Evolutionary conservation across 2,797 vertebrate species (phyloP), one percentile per base, ranked within the genome.

Genomic region (Hafferia zeledoni): DNA sequence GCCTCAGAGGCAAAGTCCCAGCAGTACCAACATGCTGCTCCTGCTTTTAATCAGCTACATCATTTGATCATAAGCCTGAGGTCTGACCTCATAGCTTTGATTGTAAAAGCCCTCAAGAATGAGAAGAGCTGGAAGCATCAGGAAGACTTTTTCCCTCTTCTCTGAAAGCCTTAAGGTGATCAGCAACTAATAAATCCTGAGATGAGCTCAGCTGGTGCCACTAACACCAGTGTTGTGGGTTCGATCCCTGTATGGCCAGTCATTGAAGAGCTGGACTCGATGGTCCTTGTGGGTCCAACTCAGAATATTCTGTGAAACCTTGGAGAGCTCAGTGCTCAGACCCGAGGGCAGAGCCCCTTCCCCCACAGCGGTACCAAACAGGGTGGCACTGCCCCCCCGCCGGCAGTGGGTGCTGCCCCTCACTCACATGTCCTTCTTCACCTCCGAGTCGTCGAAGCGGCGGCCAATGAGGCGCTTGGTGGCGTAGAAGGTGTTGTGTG

Each of bases 391-490:
- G 22, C 31, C 30, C 17, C 14, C 14, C 17, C 6, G 31, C 43
- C 9, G 18, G 37, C 18, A 19, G 22, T 0, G 4, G 41, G 28
- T 3, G 27, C 24, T 2, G 15, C 28, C 71, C 60, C 59, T 64
- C 81, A 98, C 99, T 98, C 95, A 99, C 99, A 99, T 85, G 94
- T 99, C 99, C 96, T 99, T 99, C 97, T 99, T 99, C 57, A 99
- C 99, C 95, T 99, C 99, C 0, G 98, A 1, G 79, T 99, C 99
- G 6, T 99, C 99, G 5, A 94, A 99, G 90, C 99, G 98, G 11
- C 99, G 98, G 23, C 99, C 99, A 10, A 99, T 99, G 53, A 99
- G 98, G 41, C 99, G 99, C 92, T 99, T 99, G 80, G 99, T 99
- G 52, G 99, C 99, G 6, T 99, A 99, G 82, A 99, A 98, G 1